A percentile compares a stretch with the other conserved stretches of the same genome.
Conservation (phyloP, 2,113 vertebrate genomes). For the Tonatia bakeri region DNA sequence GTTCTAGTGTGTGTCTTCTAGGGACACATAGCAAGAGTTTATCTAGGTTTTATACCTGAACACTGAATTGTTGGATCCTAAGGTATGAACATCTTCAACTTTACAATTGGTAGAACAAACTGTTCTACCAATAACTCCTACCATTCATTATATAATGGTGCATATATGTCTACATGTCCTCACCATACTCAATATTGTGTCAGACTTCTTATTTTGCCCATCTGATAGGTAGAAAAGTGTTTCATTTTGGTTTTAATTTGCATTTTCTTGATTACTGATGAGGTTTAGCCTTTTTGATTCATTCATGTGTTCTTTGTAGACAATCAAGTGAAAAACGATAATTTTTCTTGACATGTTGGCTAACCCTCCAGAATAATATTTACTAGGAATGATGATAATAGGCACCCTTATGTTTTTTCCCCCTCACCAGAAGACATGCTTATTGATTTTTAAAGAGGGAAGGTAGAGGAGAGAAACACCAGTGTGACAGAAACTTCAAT, state of each 20-base stretch:
- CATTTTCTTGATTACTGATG: neutral
- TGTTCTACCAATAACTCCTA: neutral
- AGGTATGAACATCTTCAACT: neutral
- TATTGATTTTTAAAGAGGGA: too few species aligned
- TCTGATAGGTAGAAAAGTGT: neutral
- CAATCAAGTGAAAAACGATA: neutral
- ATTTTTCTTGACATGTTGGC: neutral
- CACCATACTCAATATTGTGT: neutral
- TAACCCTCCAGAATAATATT: neutral
- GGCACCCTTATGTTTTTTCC: neutral
- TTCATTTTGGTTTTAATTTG: conserved; percentile 11
- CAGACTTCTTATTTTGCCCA: neutral
- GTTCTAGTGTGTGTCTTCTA: neutral
- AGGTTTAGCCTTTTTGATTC: neutral
- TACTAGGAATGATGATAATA: neutral
- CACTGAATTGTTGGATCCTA: neutral
- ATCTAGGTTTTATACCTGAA: neutral
- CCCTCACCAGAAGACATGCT: too few species aligned
- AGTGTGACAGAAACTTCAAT: too few species aligned
- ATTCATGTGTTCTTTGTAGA: neutral
- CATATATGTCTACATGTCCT: neutral
- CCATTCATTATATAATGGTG: neutral
- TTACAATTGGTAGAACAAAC: neutral
- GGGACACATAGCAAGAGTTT: neutral
- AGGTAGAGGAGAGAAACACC: too few species aligned